Conservation (phyloP, 2,888 invertebrate species). For the Monoplex corrugatus region DNA sequence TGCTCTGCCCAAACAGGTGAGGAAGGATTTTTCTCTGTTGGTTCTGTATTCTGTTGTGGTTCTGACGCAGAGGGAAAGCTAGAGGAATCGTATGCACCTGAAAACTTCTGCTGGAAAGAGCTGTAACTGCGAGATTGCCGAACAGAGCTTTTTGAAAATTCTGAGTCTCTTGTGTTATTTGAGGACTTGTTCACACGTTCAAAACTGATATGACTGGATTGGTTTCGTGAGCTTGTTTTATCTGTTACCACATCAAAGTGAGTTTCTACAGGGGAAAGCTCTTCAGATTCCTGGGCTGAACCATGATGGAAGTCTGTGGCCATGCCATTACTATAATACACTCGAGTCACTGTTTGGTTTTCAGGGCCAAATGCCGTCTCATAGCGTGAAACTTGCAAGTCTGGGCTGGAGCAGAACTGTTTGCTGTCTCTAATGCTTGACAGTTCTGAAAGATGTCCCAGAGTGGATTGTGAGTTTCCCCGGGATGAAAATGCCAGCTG, state of each 20-base stretch:
- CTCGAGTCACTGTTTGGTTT: constrained; percentile 73
- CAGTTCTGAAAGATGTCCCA: constrained; percentile 62
- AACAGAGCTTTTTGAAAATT: constrained; percentile 4
- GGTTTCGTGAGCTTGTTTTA: too few relatives aligned
- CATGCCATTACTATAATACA: constrained; percentile 72
- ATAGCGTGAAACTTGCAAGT: constrained; percentile 68
- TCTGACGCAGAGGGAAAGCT: background rate
- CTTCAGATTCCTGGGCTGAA: constrained; percentile 57
- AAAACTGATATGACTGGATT: constrained; percentile 56
- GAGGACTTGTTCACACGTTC: constrained; percentile 38
- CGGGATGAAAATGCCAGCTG: constrained; percentile 39
- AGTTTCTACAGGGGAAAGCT: constrained; percentile 66
- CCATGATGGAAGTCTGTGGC: constrained; percentile 69
- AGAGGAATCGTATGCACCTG: background rate
- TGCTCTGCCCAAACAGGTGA: background rate
- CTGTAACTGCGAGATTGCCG: constrained; percentile 25
- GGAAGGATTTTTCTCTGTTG: background rate
- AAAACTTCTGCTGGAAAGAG: background rate
- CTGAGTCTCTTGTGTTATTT: background rate
- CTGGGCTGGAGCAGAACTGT: constrained; percentile 60
- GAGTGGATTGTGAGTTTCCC: constrained; percentile 69
- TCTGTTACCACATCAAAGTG: constrained; percentile 64
- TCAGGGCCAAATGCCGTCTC: constrained; percentile 78
- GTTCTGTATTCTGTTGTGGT: background rate
- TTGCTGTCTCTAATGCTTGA: constrained; percentile 50